Evolutionary conservation across 2,113 vertebrate genomes (phyloP).

Genomic region (Balaeniceps rex): DNA sequence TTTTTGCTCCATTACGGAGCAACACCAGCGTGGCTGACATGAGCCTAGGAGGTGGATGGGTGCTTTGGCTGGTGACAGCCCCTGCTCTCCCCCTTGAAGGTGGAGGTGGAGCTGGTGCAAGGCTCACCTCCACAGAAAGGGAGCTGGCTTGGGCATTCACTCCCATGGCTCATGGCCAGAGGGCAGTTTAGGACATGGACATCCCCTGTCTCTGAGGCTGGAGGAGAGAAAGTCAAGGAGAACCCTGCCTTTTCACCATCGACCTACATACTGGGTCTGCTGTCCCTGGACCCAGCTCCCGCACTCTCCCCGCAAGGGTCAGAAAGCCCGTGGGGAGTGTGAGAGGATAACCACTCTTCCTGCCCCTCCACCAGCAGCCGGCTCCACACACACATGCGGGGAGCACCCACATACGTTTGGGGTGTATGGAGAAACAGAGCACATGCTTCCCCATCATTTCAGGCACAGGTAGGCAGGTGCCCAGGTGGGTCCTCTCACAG

Average conservation of each 20-base stretch:
- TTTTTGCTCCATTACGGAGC: not conserved
- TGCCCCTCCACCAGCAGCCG: not conserved
- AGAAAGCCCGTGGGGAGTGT: not conserved
- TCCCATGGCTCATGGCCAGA: rapidly evolving
- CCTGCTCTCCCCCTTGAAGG: not conserved
- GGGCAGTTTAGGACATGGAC: not conserved
- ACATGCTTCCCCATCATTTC: not conserved
- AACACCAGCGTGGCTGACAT: rapidly evolving
- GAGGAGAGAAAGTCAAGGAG: not conserved
- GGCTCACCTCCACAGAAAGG: not conserved
- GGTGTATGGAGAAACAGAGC: not conserved
- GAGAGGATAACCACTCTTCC: not conserved
- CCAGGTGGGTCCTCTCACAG: not conserved
- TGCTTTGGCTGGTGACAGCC: not conserved
- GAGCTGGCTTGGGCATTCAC: not conserved
- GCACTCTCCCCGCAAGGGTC: too few species aligned
- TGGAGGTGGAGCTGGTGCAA: not conserved
- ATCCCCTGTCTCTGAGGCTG: not conserved
- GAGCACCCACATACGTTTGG: rapidly evolving
- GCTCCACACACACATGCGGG: rapidly evolving
- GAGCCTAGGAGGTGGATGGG: not conserved
- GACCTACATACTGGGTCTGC: too few species aligned
- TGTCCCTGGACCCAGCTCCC: rapidly evolving
- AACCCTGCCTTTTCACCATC: not conserved
- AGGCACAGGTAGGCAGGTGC: not conserved